phyloP scores from a whole-genome alignment of 1,140 invertebrate species.

The Yoshiicerus persimilis region DNA sequence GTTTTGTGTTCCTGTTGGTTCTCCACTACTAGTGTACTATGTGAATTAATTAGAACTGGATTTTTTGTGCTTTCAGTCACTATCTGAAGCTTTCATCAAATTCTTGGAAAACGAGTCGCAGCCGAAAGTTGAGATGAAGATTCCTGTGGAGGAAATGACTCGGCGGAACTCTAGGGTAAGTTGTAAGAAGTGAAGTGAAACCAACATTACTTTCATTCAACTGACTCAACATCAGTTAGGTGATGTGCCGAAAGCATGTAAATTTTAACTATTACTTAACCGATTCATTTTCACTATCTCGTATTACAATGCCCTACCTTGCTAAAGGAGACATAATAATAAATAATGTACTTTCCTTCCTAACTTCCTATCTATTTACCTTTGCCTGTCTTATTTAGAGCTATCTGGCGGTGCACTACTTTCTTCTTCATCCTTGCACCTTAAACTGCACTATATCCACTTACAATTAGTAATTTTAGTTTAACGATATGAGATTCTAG shows the following conservation, averaged over 20 bases:
- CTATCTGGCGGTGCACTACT: too few relatives aligned
- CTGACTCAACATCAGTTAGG: neutral
- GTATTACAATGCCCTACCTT: neutral
- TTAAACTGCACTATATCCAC: neutral
- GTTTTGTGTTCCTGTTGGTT: neutral
- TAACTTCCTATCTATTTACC: too few relatives aligned
- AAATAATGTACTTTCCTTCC: neutral
- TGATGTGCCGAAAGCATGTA: constrained; percentile 11
- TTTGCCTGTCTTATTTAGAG: too few relatives aligned
- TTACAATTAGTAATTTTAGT: neutral
- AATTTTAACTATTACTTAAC: neutral
- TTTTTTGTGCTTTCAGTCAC: constrained; percentile 56
- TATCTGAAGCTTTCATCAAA: constrained; percentile 84
- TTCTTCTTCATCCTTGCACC: neutral
- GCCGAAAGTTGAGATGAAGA: constrained; percentile 64
- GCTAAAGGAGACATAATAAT: neutral
- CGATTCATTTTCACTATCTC: neutral
- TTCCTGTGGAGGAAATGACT: constrained; percentile 60
- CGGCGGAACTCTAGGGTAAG: constrained; percentile 42
- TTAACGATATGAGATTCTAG: neutral
- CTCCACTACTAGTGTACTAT: neutral
- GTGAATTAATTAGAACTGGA: constrained; percentile 21
- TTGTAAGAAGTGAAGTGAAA: neutral
- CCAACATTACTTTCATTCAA: neutral
- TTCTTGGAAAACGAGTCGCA: constrained; percentile 85